Evolutionary conservation across 2,113 vertebrate genomes (phyloP).

Genomic region (Oncorhynchus clarkii): DNA sequence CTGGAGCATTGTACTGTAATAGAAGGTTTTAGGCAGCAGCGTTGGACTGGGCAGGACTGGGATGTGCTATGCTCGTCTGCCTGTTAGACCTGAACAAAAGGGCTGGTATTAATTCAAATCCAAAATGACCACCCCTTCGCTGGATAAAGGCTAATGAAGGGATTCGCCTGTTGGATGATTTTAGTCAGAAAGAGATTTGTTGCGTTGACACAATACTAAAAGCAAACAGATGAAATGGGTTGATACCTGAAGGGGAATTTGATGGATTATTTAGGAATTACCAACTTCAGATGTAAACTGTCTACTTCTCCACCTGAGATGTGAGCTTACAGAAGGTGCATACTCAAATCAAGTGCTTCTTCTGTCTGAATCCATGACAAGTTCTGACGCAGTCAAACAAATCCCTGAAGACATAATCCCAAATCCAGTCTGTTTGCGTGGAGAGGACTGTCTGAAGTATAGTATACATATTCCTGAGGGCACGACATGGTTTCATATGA

Average conservation of each 20-base stretch:
- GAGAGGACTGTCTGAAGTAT: not conserved
- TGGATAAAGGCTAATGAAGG: not conserved
- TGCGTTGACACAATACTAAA: not conserved
- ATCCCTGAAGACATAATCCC: not conserved
- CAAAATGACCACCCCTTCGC: not conserved
- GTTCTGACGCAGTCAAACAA: not conserved
- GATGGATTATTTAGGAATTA: not conserved
- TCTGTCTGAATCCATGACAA: not conserved
- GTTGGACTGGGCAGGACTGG: not conserved
- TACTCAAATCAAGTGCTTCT: not conserved
- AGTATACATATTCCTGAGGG: not conserved
- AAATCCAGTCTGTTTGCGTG: not conserved
- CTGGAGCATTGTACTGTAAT: constrained; percentile 5
- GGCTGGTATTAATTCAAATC: not conserved
- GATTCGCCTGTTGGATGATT: not conserved
- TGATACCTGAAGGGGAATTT: not conserved
- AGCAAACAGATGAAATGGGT: not conserved
- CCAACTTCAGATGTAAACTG: not conserved
- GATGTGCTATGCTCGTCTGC: not conserved
- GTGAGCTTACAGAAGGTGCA: not conserved
- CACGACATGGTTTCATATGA: constrained; percentile 6
- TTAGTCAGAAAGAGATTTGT: not conserved
- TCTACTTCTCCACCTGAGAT: not conserved
- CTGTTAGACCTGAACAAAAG: not conserved
- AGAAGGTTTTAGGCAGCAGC: not conserved